Conservation (phyloP, 2,888 invertebrate species). For the Mythimna loreyi region DNA sequence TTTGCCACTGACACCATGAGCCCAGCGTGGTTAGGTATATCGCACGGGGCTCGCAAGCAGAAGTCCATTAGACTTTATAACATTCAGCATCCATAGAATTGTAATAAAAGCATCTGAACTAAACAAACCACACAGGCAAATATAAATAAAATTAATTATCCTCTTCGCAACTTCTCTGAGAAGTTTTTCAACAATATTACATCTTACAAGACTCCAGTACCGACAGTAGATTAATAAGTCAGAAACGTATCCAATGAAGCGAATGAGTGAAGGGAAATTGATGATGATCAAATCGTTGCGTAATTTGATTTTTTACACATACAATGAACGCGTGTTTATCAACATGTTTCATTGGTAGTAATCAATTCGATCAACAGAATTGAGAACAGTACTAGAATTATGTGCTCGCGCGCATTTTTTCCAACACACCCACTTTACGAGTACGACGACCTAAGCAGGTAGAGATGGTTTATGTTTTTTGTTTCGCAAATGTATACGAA, state of each 20-base stretch:
- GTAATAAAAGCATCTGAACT: not conserved
- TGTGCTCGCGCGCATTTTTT: constrained; percentile 10
- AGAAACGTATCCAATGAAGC: constrained; percentile 30
- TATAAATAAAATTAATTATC: not conserved
- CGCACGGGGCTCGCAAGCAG: no score
- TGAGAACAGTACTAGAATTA: constrained; percentile 17
- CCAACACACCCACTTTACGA: not conserved
- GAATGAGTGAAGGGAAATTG: constrained; percentile 35
- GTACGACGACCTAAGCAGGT: constrained; percentile 13
- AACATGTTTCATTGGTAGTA: constrained; percentile 54
- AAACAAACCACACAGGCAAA: not conserved
- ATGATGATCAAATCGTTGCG: constrained; percentile 49
- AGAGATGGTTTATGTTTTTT: constrained; percentile 11
- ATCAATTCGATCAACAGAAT: constrained; percentile 45
- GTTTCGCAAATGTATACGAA: constrained; percentile 19
- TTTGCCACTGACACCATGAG: not conserved
- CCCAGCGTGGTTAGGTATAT: no score
- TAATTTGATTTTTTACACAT: constrained; percentile 41
- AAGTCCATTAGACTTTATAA: not conserved
- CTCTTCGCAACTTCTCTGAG: not conserved
- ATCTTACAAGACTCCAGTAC: not conserved
- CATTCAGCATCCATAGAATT: not conserved
- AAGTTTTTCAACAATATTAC: constrained; percentile 12
- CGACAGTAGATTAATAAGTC: constrained; percentile 3
- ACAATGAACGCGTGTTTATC: constrained; percentile 50